A percentile compares a stretch with the other conserved stretches of the same genome.
Evolutionary conservation across 1,140 invertebrate genomes (phyloP).

Genomic region (Diploscapter pachys): DNA sequence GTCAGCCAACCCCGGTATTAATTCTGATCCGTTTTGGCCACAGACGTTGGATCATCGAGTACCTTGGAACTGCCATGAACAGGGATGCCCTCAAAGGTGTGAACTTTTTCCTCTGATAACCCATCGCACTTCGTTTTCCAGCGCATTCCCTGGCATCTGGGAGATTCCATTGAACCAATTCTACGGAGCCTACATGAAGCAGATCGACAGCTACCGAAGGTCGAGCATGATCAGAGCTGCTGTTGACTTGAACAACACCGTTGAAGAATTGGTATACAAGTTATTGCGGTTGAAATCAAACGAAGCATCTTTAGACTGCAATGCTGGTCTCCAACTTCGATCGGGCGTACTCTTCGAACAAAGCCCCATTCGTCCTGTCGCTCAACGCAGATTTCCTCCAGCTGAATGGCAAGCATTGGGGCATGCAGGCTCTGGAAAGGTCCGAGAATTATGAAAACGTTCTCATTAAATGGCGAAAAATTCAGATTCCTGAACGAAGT

Average conservation of each 20-base stretch:
- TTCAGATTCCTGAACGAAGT: constrained; percentile 36
- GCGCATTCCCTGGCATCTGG: constrained; percentile 44
- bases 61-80: constrained; percentile 36
- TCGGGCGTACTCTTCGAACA: constrained; percentile 37
- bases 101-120: neutral
- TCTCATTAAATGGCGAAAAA: neutral
- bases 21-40: constrained; percentile 41
- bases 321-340: constrained; percentile 39
- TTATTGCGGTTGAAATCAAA: neutral
- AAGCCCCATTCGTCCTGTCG: constrained; percentile 41
- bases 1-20: constrained; percentile 38
- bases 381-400: constrained; percentile 43
- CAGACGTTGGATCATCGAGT: constrained; percentile 40
- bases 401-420: constrained; percentile 32
- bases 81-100: constrained; percentile 31
- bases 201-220: constrained; percentile 35
- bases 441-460: neutral
- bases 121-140: neutral
- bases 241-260: constrained; percentile 36
- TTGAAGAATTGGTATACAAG: constrained; percentile 30
- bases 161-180: constrained; percentile 44
- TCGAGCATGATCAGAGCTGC: constrained; percentile 39
- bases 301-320: constrained; percentile 13
- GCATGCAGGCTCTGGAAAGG: constrained; percentile 34
- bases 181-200: constrained; percentile 36